Evolutionary conservation across 2,888 invertebrate genomes (phyloP).

Genomic region (Heteropelma amictum): DNA sequence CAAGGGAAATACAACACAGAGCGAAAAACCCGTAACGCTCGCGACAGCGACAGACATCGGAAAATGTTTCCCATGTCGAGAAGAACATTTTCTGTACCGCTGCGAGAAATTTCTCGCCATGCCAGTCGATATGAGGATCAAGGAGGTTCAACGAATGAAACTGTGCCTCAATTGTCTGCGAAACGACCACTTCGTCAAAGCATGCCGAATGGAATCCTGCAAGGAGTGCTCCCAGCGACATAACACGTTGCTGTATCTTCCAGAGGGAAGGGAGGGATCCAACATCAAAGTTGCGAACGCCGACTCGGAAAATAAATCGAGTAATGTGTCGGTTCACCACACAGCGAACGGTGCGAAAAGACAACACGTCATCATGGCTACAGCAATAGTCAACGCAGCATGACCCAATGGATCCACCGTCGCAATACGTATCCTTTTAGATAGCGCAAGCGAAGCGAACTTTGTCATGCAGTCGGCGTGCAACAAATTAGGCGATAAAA

Average conservation of each 20-base stretch:
- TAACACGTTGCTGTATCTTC: neutral
- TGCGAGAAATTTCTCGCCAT: conserved; percentile 41
- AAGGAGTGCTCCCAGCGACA: neutral
- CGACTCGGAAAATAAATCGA: no score
- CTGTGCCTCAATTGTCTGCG: conserved; percentile 32
- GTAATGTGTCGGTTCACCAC: neutral
- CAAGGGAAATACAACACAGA: neutral
- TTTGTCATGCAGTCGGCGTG: no score
- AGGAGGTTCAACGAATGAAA: conserved; percentile 3
- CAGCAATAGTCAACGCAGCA: conserved; percentile 36
- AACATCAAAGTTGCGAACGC: no score
- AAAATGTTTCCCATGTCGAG: conserved; percentile 40
- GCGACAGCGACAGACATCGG: neutral
- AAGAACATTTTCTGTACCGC: conserved; percentile 36
- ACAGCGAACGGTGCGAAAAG: neutral
- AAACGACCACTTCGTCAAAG: conserved; percentile 5
- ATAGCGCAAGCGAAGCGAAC: conserved; percentile 42
- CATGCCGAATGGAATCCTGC: neutral
- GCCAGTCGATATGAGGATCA: neutral
- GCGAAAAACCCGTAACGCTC: neutral
- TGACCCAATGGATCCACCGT: conserved; percentile 3
- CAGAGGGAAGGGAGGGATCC: no score
- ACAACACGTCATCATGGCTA: conserved; percentile 26
- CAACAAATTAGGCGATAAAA: no score
- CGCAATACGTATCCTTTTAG: conserved; percentile 26